Evolutionary conservation across 2,113 vertebrate species (phyloP).

Genomic region (Otocyon megalotis): DNA sequence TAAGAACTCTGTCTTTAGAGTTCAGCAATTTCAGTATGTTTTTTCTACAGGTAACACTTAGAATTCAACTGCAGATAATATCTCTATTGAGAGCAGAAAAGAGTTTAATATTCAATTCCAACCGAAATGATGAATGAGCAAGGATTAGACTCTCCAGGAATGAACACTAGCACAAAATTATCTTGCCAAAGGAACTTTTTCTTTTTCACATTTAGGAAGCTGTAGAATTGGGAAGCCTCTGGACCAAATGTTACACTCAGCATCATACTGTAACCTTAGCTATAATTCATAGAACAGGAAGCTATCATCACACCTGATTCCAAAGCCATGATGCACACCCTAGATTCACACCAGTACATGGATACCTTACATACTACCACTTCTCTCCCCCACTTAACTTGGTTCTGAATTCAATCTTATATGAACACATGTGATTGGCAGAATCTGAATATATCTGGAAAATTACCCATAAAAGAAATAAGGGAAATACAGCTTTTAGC

Average conservation of each 20-base stretch:
- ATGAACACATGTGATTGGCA: constrained; percentile 23
- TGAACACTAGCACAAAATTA: neutral
- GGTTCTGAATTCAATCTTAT: constrained; percentile 10
- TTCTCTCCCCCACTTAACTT: neutral
- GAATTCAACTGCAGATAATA: neutral
- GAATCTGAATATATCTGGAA: constrained; percentile 30
- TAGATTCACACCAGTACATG: neutral
- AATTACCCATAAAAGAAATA: neutral
- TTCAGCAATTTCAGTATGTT: constrained; percentile 18
- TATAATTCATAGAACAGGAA: constrained; percentile 16
- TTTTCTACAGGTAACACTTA: neutral
- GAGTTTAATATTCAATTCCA: constrained; percentile 21
- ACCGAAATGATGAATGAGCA: constrained; percentile 11
- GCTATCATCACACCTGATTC: neutral
- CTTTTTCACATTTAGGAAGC: neutral
- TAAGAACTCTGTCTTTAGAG: constrained; percentile 11
- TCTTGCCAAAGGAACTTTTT: constrained; percentile 1
- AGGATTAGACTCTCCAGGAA: neutral
- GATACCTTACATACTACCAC: neutral
- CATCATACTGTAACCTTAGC: neutral
- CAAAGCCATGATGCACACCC: neutral
- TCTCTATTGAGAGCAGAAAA: neutral
- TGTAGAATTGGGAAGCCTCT: neutral
- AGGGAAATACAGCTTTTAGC: neutral
- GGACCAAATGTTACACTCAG: neutral